Percentiles rank a stretch among this genome's conserved stretches.
phyloP scores from a whole-genome alignment of 2,113 vertebrate species.

The Thryonomys swinderianus region DNA sequence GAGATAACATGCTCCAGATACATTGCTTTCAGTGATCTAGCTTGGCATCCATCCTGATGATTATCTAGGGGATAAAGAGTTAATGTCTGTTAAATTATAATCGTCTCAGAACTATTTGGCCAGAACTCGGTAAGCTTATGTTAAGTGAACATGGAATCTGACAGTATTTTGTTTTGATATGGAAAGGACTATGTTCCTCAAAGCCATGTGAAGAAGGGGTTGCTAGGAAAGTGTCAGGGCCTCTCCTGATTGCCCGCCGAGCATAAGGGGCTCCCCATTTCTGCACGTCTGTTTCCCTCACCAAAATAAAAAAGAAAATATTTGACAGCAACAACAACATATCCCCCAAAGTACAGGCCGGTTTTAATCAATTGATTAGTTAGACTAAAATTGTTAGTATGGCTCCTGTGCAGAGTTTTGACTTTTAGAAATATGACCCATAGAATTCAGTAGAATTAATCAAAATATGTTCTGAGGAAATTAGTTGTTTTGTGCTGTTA shows the following conservation, averaged over 20 bases:
- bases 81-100: background rate
- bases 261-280: background rate
- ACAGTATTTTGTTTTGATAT: background rate
- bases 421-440: background rate
- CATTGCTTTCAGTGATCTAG: background rate
- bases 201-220: background rate
- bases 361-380: background rate
- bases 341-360: background rate
- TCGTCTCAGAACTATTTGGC: background rate
- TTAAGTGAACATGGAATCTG: background rate
- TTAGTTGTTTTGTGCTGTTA: background rate
- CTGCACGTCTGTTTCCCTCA: background rate
- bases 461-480: background rate
- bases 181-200: background rate
- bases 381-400: background rate
- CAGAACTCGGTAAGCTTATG: background rate
- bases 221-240: background rate
- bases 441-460: background rate
- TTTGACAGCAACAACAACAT: background rate
- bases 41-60: background rate
- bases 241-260: background rate
- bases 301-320: background rate
- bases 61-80: background rate
- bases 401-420: background rate
- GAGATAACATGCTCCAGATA: background rate